Conservation (phyloP, 2,797 vertebrate genomes). For the Craterocephalus amniculus region DNA sequence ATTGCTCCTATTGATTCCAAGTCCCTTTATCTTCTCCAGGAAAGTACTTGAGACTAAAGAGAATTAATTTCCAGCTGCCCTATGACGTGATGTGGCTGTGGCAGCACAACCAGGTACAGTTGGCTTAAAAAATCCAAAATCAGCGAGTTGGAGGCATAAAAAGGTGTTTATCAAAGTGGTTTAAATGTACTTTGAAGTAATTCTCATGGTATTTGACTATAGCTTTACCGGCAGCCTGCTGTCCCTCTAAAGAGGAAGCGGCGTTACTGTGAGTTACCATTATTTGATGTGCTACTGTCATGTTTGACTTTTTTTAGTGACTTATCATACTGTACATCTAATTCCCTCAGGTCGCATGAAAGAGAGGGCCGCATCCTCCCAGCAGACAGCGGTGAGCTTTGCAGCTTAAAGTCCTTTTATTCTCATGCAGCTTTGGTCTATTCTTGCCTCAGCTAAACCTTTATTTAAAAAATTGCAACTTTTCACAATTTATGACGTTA, state of each 20-base stretch:
- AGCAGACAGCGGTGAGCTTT: slow-evolving; percentile 61
- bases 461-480: too few species aligned
- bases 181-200: slow-evolving; percentile 13
- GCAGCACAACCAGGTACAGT: slow-evolving; percentile 96
- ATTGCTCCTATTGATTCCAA: slow-evolving; percentile 8
- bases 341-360: slow-evolving; percentile 85
- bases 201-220: slow-evolving; percentile 46
- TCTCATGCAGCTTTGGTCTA: not conserved
- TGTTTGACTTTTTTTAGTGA: slow-evolving; percentile 21
- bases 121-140: slow-evolving; percentile 12
- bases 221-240: slow-evolving; percentile 78
- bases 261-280: slow-evolving; percentile 75
- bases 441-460: too few species aligned
- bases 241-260: slow-evolving; percentile 81
- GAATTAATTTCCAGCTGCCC: slow-evolving; percentile 96
- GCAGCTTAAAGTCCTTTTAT: slow-evolving; percentile 4
- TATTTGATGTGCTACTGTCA: slow-evolving; percentile 12
- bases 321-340: not conserved
- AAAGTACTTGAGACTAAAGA: slow-evolving; percentile 96
- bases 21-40: slow-evolving; percentile 76
- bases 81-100: slow-evolving; percentile 98
- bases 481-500: too few species aligned
- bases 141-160: slow-evolving; percentile 1
- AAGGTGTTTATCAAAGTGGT: not conserved
- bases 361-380: slow-evolving; percentile 86